Evolutionary conservation across 2,888 invertebrate species (phyloP).

Genomic region (Acutogordius australiensis): DNA sequence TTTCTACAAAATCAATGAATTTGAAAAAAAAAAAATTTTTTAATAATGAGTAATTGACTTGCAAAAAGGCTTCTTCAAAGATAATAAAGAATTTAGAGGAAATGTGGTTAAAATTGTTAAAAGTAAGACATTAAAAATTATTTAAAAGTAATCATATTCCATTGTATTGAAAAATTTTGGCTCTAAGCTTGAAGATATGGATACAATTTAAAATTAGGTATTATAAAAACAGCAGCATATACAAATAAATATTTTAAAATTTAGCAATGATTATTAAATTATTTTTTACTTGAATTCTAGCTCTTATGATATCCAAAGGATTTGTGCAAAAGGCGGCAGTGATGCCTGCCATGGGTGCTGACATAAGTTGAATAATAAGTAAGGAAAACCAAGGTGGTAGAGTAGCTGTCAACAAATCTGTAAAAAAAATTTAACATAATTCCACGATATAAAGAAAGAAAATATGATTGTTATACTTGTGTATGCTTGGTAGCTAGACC

Average conservation of each 20-base stretch:
- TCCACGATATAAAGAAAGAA: not conserved
- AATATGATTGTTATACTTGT: constrained; percentile 40
- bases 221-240: constrained; percentile 10
- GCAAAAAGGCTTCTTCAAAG: too few relatives aligned
- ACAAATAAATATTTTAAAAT: constrained; percentile 10
- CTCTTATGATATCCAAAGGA: constrained; percentile 65
- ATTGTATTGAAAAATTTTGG: too few relatives aligned
- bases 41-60: too few relatives aligned
- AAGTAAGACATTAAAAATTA: too few relatives aligned
- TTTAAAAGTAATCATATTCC: too few relatives aligned
- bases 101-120: too few relatives aligned
- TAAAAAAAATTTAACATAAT: constrained; percentile 17
- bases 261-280: not conserved
- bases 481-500: constrained; percentile 70
- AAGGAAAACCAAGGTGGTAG: constrained; percentile 47
- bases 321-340: constrained; percentile 77
- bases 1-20: too few relatives aligned
- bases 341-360: constrained; percentile 67
- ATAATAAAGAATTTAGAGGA: too few relatives aligned
- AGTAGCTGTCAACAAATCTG: constrained; percentile 46
- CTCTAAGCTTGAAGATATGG: too few relatives aligned
- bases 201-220: too few relatives aligned
- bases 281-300: constrained; percentile 50
- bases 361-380: constrained; percentile 50
- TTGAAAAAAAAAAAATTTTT: too few relatives aligned